A percentile compares a stretch with the other conserved stretches of the same genome.
Evolutionary conservation across 2,797 vertebrate genomes (phyloP).

Genomic region (Phoebastria nigripes): DNA sequence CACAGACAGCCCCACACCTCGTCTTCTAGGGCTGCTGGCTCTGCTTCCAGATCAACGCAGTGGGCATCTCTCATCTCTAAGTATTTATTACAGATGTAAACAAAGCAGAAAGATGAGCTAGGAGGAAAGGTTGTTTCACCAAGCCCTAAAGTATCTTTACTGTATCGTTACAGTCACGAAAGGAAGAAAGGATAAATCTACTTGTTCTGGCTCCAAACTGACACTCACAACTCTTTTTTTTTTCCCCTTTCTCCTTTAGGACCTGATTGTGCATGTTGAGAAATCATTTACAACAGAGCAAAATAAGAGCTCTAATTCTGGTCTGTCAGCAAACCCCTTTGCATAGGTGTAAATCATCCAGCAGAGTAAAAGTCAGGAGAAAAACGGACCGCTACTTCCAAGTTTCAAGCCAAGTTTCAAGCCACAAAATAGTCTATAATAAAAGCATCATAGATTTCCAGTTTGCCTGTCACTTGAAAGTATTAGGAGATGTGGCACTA

Average conservation of each 20-base stretch:
- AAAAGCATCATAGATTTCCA: constrained; percentile 46
- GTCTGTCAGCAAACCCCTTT: constrained; percentile 24
- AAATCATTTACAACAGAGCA: not conserved
- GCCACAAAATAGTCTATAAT: not conserved
- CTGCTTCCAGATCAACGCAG: not conserved
- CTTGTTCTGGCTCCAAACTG: not conserved
- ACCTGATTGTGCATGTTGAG: not conserved
- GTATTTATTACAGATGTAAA: not conserved
- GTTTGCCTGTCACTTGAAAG: constrained; percentile 28
- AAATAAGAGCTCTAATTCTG: constrained; percentile 8
- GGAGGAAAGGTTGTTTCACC: not conserved
- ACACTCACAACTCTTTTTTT: not conserved
- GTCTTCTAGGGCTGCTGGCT: not conserved
- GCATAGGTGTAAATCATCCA: constrained; percentile 15
- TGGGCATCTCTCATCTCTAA: not conserved
- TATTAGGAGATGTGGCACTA: not conserved
- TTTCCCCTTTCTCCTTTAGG: not conserved
- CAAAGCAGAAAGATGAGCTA: not conserved
- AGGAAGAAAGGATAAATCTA: not conserved
- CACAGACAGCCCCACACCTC: not conserved
- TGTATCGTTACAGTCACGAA: not conserved
- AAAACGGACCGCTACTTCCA: not conserved
- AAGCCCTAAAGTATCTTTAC: not conserved
- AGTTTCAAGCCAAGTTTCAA: not conserved
- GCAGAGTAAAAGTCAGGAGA: not conserved